Conservation (phyloP, 2,888 invertebrate species). For the Tethea ocularis region DNA sequence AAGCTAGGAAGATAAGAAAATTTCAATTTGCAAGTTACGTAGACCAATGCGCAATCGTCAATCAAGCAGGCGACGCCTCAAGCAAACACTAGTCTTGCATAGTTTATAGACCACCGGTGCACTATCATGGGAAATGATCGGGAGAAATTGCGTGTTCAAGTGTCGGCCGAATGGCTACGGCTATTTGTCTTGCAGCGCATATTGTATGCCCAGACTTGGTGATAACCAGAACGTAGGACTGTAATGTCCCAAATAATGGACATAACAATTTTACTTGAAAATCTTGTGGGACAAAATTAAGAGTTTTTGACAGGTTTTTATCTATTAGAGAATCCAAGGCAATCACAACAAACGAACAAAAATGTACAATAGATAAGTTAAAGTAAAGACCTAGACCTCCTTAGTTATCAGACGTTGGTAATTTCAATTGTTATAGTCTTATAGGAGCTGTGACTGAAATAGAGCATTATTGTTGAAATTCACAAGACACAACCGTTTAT, state of each 20-base stretch:
- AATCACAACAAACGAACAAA: background rate
- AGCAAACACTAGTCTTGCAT: conserved; percentile 44
- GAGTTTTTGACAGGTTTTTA: background rate
- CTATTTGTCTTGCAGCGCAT: conserved; percentile 58
- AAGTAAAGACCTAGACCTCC: background rate
- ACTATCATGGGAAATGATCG: conserved; percentile 58
- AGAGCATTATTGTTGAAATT: background rate
- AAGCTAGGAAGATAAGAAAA: background rate
- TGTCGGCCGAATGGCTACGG: conserved; percentile 47
- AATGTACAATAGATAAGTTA: background rate
- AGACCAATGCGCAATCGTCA: conserved; percentile 32
- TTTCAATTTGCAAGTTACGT: conserved; percentile 25
- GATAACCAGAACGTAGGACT: conserved; percentile 35
- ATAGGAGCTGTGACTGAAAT: background rate
- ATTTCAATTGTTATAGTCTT: conserved; percentile 1
- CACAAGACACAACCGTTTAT: conserved; percentile 12
- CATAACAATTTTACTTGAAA: conserved; percentile 15
- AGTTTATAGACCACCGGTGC: conserved; percentile 40
- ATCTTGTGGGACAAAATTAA: conserved; percentile 11
- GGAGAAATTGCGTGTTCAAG: conserved; percentile 57
- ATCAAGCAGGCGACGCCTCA: conserved; percentile 36
- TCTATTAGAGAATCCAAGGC: background rate
- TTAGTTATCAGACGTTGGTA: background rate
- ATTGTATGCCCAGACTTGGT: conserved; percentile 43
- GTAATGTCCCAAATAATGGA: conserved; percentile 29